Conservation (phyloP, 2,113 vertebrate species). For the Microcebus tavaratra region DNA sequence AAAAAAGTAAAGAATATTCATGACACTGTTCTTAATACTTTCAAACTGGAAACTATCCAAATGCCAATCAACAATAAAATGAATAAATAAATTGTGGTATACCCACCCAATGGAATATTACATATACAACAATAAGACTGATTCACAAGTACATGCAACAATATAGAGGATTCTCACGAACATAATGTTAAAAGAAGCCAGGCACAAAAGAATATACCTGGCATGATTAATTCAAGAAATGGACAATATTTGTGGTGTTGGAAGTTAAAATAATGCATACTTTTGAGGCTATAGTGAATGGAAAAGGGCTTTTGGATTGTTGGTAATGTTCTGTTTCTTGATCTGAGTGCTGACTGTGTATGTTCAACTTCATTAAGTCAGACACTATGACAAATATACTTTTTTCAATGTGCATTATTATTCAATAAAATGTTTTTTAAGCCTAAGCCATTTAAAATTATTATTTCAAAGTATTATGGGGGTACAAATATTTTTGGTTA, state of each 20-base stretch:
- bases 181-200: not conserved
- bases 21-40: not conserved
- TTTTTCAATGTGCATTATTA: not conserved
- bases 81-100: not conserved
- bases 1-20: not conserved
- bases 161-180: not conserved
- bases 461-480: too few relatives aligned
- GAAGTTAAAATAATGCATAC: not conserved
- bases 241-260: not conserved
- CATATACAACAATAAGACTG: not conserved
- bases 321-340: not conserved
- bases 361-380: not conserved
- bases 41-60: not conserved
- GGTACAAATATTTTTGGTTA: too few relatives aligned
- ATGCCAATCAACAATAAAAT: not conserved
- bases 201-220: not conserved
- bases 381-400: not conserved
- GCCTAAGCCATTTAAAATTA: too few relatives aligned
- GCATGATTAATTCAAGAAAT: not conserved
- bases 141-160: not conserved
- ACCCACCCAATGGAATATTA: not conserved
- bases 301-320: not conserved
- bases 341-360: not conserved
- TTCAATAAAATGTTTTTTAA: not conserved
- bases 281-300: not conserved